phyloP scores from a whole-genome alignment of 2,888 invertebrate genomes.

The Phragmatobia fuliginosa region DNA sequence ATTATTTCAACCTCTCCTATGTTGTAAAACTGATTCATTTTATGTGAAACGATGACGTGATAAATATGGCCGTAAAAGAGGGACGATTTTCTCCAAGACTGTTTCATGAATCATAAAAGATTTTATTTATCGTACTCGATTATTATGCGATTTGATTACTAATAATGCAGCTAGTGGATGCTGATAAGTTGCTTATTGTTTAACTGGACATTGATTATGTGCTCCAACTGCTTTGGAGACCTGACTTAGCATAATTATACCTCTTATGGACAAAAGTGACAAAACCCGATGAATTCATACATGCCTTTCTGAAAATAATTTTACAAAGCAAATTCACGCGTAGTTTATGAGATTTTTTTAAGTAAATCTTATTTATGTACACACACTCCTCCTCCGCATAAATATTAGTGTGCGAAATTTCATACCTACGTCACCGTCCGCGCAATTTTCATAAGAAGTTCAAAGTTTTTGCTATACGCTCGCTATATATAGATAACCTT shows the following conservation, averaged over 20 bases:
- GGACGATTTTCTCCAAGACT: slow-evolving; percentile 58
- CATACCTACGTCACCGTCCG: no score
- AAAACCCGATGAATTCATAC: neutral
- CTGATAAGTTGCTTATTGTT: slow-evolving; percentile 35
- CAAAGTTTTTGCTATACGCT: no score
- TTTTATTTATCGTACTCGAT: slow-evolving; percentile 54
- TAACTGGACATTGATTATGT: slow-evolving; percentile 5
- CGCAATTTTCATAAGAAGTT: no score
- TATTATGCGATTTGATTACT: slow-evolving; percentile 52
- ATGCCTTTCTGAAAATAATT: neutral
- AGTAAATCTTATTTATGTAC: no score
- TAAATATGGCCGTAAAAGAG: slow-evolving; percentile 63
- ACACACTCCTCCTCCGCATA: no score
- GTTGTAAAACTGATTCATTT: slow-evolving; percentile 61
- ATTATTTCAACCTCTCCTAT: slow-evolving; percentile 38
- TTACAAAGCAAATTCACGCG: neutral
- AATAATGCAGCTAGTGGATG: slow-evolving; percentile 37
- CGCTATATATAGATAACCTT: no score
- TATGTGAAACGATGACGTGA: slow-evolving; percentile 63
- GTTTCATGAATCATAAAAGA: slow-evolving; percentile 67
- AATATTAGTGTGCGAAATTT: no score
- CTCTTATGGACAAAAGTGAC: neutral
- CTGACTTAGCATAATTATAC: neutral
- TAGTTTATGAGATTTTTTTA: neutral
- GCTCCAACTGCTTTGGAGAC: neutral